Evolutionary conservation across 2,888 invertebrate species (phyloP).

Genomic region (Rosalia funebris): DNA sequence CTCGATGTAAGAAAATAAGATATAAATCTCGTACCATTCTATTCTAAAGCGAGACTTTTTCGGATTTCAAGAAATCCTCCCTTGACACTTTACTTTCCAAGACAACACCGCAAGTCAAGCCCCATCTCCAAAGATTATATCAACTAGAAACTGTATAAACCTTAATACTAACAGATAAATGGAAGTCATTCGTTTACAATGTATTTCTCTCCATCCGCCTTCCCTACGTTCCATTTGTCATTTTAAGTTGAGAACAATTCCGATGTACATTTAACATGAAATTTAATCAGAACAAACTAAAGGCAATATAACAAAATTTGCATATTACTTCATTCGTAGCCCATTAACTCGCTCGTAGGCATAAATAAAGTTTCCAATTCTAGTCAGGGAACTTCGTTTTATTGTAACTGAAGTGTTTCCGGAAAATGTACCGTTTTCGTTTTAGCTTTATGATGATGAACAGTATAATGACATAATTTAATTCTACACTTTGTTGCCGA

Average conservation of each 20-base stretch:
- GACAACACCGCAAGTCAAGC: too few relatives aligned
- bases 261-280: constrained; percentile 5
- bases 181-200: too few relatives aligned
- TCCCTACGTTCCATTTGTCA: not conserved
- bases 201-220: not conserved
- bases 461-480: constrained; percentile 20
- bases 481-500: constrained; percentile 23
- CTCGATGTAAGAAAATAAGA: too few relatives aligned
- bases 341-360: constrained; percentile 12
- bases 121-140: too few relatives aligned
- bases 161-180: too few relatives aligned
- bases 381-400: constrained; percentile 8
- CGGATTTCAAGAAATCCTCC: too few relatives aligned
- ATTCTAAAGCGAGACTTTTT: too few relatives aligned
- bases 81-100: too few relatives aligned
- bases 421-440: constrained; percentile 26
- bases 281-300: constrained; percentile 6
- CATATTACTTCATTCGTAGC: constrained; percentile 13
- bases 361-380: constrained; percentile 23
- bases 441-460: constrained; percentile 28
- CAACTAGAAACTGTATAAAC: too few relatives aligned
- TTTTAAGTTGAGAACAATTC: not conserved
- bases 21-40: too few relatives aligned
- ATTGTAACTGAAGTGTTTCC: constrained; percentile 18
- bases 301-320: constrained; percentile 7